Conservation (phyloP, 2,797 vertebrate genomes). For the Enteromius unitaeniatus region DNA sequence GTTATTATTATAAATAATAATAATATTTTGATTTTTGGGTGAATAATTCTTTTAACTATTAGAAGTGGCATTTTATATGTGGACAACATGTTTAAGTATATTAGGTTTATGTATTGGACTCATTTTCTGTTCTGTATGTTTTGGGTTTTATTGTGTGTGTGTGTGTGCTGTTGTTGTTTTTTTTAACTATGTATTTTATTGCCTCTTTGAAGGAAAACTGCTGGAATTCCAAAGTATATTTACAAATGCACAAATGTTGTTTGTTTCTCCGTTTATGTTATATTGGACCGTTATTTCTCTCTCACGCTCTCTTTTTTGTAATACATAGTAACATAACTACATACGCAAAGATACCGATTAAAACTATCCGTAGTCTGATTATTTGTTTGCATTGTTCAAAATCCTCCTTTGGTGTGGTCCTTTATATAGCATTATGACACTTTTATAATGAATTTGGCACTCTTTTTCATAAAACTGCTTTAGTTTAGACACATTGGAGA, state of each 20-base stretch:
- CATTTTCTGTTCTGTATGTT: neutral
- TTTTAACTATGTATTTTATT: neutral
- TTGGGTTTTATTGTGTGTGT: neutral
- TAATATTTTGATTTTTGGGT: neutral
- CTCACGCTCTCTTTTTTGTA: constrained; percentile 7
- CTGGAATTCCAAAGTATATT: neutral
- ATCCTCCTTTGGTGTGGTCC: neutral
- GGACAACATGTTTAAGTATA: neutral
- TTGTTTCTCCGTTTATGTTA: neutral
- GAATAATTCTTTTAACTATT: neutral
- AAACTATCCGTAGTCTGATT: neutral
- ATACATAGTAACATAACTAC: constrained; percentile 16
- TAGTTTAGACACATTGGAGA: neutral
- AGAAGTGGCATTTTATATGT: neutral
- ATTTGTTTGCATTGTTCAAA: neutral
- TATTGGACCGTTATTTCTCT: neutral
- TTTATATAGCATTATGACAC: neutral
- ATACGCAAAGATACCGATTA: neutral
- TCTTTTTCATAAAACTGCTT: neutral
- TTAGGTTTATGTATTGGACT: neutral
- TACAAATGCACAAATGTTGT: neutral
- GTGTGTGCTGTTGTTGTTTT: neutral
- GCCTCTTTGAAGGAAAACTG: neutral
- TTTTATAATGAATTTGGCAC: neutral
- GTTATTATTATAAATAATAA: neutral